Base-by-base conservation (phyloP, 2,113 vertebrate genomes). In the Mirza zaza region DNA sequence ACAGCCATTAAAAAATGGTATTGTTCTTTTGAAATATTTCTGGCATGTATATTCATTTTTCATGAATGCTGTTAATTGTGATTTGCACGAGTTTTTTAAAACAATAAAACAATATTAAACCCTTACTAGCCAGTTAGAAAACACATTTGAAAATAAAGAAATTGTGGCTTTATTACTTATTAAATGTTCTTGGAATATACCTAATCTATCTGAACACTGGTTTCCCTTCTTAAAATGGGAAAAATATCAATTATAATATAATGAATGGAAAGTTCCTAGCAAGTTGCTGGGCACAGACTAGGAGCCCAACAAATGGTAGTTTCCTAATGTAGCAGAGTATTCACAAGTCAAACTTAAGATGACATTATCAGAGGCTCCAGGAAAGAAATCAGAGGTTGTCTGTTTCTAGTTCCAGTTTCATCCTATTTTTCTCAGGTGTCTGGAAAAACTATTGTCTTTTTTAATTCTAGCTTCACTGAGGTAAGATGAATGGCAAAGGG, bases 21-120 rank as follows among this genome's bases (percentile, higher is more conserved):
- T 95, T 81, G 29, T 9, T 88, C 14, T 76, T 84, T 20, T 68
- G 59, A 97, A 97, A 95, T 80, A 84, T 90, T 94, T 95, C 4
- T 85, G 90, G 95, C 92, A 70, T 59, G n/a, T 90, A 61, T 70
- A 48, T 48, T 42, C 25, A 18, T 91, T 96, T 96, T 83, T 96
- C 68, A 87, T 89, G 81, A 59, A 79, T 48, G 32, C 27, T 52
- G 29, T 76, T 87, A 25, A 25, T 45, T 42, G 21, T 88, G n/a
- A 70, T 77, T 71, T 70, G 57, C 39, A 85, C 65, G 27, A 63
- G 27, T 67, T 67, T 67, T 67, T 67, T 15, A 70, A 95, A 92
- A 83, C 32, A 59, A 6, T 73, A 95, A 95, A 92, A 83, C 32
- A 59, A 6, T 77, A 95, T 77, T 76, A 94, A 93, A 93, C 88